Evolutionary conservation across 1,140 invertebrate genomes (phyloP), one percentile per base, ranked within the genome.

Genomic region (Drosophila pruinosa): DNA sequence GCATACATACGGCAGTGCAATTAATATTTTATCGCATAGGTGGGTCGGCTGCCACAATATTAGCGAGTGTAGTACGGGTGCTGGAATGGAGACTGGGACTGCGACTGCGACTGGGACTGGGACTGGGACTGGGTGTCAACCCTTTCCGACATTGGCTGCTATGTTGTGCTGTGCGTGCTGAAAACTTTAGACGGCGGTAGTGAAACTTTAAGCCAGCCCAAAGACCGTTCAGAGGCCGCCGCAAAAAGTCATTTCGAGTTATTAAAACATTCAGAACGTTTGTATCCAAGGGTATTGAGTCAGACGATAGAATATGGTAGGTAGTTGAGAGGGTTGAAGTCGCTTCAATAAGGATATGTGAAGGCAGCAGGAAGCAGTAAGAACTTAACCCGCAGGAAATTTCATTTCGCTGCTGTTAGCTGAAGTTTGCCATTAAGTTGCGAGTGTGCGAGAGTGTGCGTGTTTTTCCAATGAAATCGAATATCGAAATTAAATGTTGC

Each of bases 201-300:
- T 41, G 58, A 81, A 86, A 69, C 75, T 82, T 75, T 69, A 62
- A 73, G 48, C 56, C 65, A 48, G 63, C 21, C 38, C 36, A 57
- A 54, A 58, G 36, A 53, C n/a, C 34, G 63, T 47, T 26, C 54
- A 34, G 36, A 45, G 38, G 62, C 57, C 56, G 72, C 82, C 82
- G 68, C 82, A 88, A 57, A 88, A 88, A 88, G 82, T 88, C 82
- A 88, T 88, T 88, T 88, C 82, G 82, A 89, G 82, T 89, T 88
- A 88, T 88, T 88, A 88, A 88, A 88, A 88, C 82, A 88, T 88
- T 88, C 82, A 88, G 65, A 88, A 88, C 83, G 83, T 88, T 88
- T 88, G 82, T 78, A 88, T 81, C 74, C 71, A 47, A 75, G 73
- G 75, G 68, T 79, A 86, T 72, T 78, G 73, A 52, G 45, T 38